A percentile compares a stretch with the other conserved stretches of the same genome.
Conservation (phyloP, 2,113 vertebrate genomes). For the Cercocebus atys region DNA sequence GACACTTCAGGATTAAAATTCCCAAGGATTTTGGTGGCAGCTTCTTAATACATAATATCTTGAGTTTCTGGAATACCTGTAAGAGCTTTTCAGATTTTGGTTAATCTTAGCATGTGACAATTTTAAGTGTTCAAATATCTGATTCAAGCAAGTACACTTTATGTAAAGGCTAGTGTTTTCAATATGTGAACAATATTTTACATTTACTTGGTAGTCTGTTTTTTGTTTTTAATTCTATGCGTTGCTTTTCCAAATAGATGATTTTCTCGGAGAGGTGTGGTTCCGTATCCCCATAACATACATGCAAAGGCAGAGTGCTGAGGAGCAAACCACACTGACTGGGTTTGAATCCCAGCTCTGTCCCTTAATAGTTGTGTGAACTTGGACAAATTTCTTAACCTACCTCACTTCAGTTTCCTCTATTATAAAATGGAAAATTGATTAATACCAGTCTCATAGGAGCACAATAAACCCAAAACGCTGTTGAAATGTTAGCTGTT, state of each 20-base stretch:
- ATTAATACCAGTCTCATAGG: background rate
- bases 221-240: background rate
- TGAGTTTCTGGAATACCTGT: background rate
- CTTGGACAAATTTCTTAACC: background rate
- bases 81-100: background rate
- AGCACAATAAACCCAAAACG: background rate
- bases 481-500: background rate
- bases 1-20: background rate
- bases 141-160: slow-evolving; percentile 1
- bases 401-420: background rate
- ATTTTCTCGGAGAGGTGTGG: background rate
- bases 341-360: background rate
- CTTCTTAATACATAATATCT: background rate
- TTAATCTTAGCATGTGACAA: background rate
- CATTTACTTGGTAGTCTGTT: background rate
- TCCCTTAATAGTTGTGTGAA: background rate
- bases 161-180: background rate
- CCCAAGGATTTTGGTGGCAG: background rate
- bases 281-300: background rate
- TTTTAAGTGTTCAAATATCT: background rate
- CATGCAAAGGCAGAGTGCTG: background rate
- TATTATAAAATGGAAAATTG: background rate
- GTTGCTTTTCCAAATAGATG: background rate
- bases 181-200: background rate
- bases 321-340: background rate